phyloP scores from a whole-genome alignment of 1,140 invertebrate genomes.

The Schlechtendalia chinensis region DNA sequence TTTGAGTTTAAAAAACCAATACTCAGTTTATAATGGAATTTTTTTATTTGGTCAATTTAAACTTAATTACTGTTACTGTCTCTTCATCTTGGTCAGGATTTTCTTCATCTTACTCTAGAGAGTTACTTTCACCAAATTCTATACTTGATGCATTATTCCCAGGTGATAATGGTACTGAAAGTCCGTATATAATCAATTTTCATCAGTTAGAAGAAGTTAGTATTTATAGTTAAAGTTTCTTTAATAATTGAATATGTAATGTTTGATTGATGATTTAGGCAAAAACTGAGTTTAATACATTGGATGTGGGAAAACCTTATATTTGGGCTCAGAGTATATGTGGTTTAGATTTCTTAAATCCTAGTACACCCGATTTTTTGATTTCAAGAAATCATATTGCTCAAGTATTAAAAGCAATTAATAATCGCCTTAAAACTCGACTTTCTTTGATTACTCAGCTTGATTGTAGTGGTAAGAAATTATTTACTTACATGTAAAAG shows the following conservation, averaged over 20 bases:
- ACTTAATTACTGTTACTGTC: constrained; percentile 36
- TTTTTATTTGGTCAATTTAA: constrained; percentile 47
- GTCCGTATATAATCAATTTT: constrained; percentile 34
- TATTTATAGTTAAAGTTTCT: neutral
- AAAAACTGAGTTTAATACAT: constrained; percentile 31
- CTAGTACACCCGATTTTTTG: constrained; percentile 16
- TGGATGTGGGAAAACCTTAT: constrained; percentile 41
- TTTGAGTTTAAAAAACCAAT: constrained; percentile 35
- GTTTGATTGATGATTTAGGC: constrained; percentile 1
- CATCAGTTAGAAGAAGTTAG: constrained; percentile 43
- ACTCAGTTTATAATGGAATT: constrained; percentile 39
- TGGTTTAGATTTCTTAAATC: constrained; percentile 40
- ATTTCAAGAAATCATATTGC: constrained; percentile 39
- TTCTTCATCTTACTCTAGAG: constrained; percentile 39
- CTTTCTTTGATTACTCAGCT: constrained; percentile 41
- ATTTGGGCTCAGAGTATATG: constrained; percentile 45
- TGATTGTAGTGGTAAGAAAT: constrained; percentile 33
- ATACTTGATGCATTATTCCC: constrained; percentile 43
- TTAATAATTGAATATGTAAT: neutral
- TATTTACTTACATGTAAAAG: neutral
- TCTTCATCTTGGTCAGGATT: constrained; percentile 42
- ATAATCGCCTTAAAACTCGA: constrained; percentile 43
- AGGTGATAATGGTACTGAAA: constrained; percentile 26
- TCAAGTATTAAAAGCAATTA: constrained; percentile 29
- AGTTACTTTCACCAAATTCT: constrained; percentile 36